A percentile compares a stretch with the other conserved stretches of the same genome.
phyloP scores from a whole-genome alignment of 2,888 invertebrate genomes.

The Melinaea marsaeus region DNA sequence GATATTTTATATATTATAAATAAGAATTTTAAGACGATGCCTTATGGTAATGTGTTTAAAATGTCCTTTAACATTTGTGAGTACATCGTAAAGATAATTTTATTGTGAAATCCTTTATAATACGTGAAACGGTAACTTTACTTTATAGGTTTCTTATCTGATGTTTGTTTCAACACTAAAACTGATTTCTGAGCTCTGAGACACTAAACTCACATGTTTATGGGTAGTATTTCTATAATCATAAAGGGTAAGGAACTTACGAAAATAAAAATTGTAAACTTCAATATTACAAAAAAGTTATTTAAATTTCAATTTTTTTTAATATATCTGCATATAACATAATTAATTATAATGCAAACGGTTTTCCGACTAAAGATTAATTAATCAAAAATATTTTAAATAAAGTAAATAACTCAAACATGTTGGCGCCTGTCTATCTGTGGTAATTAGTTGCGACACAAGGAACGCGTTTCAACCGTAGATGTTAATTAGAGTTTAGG shows the following conservation, averaged over 20 bases:
- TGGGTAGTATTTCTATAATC: too few species aligned
- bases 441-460: conserved; percentile 13
- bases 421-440: conserved; percentile 15
- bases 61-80: background rate
- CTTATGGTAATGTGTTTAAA: conserved; percentile 1
- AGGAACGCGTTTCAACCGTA: conserved; percentile 16
- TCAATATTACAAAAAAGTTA: too few species aligned
- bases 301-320: too few species aligned
- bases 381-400: too few species aligned
- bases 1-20: too few species aligned
- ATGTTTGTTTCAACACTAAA: conserved; percentile 3
- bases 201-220: too few species aligned
- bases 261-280: too few species aligned
- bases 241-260: too few species aligned
- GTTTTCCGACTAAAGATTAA: too few species aligned
- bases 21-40: background rate
- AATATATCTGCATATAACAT: too few species aligned
- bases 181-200: background rate
- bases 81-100: conserved; percentile 7
- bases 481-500: conserved; percentile 26
- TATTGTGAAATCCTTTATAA: conserved; percentile 3
- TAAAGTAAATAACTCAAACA: conserved; percentile 7
- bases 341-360: too few species aligned
- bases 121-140: conserved; percentile 2
- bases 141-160: conserved; percentile 7